These are phyloP conservation scores for Sinhomidia bicolor DNA, from an alignment of 2,888 invertebrate species.

Conservation along the genomic window DNA sequence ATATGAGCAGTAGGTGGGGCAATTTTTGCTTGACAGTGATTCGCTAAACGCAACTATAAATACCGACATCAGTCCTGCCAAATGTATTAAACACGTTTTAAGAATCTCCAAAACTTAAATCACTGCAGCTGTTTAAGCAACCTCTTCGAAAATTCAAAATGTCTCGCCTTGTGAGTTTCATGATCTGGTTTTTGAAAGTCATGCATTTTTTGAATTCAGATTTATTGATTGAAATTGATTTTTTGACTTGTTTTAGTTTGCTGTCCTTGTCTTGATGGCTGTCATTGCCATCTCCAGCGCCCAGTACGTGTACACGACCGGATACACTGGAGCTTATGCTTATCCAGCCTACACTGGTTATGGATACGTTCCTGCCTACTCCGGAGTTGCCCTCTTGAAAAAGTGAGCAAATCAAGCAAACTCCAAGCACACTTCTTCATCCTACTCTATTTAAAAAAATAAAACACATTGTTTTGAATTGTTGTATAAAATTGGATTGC, in stretches of 20 bases:
- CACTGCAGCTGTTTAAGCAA: neutral
- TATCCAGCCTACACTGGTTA: constrained; percentile 6
- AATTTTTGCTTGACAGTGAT: neutral
- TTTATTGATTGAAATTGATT: neutral
- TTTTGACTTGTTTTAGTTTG: constrained; percentile 57
- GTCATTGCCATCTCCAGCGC: constrained; percentile 54
- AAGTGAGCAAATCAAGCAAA: neutral
- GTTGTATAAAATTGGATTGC: neutral
- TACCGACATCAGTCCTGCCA: neutral
- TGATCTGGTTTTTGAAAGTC: neutral
- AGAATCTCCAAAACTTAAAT: neutral
- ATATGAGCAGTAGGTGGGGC: constrained; percentile 15
- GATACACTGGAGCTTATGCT: constrained; percentile 35
- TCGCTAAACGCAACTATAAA: neutral
- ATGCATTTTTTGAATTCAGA: neutral
- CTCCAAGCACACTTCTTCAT: neutral
- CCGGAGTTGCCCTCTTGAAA: constrained; percentile 40
- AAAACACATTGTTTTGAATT: neutral
- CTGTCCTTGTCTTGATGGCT: constrained; percentile 64
- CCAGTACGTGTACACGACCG: constrained; percentile 60
- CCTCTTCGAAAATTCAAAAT: constrained; percentile 12
- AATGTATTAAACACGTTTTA: neutral
- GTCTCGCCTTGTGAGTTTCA: constrained; percentile 60
- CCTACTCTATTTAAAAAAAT: neutral
- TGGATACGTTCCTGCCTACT: constrained; percentile 24